These are phyloP conservation scores for Macroramphosus scolopax DNA, from an alignment of 2,797 vertebrate genomes.

Conservation along the genomic window DNA sequence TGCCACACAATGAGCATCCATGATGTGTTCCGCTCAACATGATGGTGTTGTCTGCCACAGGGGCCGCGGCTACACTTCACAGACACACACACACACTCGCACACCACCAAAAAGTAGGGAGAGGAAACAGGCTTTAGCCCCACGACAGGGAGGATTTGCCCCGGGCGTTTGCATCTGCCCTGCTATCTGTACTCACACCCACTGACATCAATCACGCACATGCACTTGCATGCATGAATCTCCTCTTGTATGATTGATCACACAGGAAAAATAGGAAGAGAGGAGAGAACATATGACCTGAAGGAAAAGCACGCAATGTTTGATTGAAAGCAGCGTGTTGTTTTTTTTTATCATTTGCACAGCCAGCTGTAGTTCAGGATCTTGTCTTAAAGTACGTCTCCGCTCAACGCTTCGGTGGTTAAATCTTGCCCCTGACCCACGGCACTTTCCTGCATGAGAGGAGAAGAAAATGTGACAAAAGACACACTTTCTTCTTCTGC, in stretches of 20 bases:
- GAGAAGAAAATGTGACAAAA: slow-evolving; percentile 50
- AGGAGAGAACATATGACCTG: slow-evolving; percentile 35
- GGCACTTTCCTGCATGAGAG: slow-evolving; percentile 48
- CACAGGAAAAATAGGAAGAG: slow-evolving; percentile 45
- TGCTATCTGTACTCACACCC: slow-evolving; percentile 43
- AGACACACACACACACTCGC: slow-evolving; percentile 13
- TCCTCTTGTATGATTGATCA: slow-evolving; percentile 68
- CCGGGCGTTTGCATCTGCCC: slow-evolving; percentile 50
- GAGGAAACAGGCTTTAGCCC: slow-evolving; percentile 51
- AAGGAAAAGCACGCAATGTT: slow-evolving; percentile 46
- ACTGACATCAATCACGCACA: slow-evolving; percentile 36
- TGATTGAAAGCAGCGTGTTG: slow-evolving; percentile 56
- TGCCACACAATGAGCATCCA: slow-evolving; percentile 52
- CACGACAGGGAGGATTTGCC: slow-evolving; percentile 36
- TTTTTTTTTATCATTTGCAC: slow-evolving; percentile 44
- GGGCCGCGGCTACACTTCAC: slow-evolving; percentile 2
- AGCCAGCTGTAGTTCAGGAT: slow-evolving; percentile 55
- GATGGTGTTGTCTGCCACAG: slow-evolving; percentile 38
- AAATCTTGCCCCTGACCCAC: slow-evolving; percentile 46
- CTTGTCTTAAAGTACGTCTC: slow-evolving; percentile 61
- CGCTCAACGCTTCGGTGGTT: slow-evolving; percentile 47
- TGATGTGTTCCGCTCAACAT: slow-evolving; percentile 48
- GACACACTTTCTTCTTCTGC: slow-evolving; percentile 21
- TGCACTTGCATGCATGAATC: slow-evolving; percentile 40
- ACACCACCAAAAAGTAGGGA: slow-evolving; percentile 29